Conservation (phyloP, 2,797 vertebrate species). For the Zenarchopterus dispar region DNA sequence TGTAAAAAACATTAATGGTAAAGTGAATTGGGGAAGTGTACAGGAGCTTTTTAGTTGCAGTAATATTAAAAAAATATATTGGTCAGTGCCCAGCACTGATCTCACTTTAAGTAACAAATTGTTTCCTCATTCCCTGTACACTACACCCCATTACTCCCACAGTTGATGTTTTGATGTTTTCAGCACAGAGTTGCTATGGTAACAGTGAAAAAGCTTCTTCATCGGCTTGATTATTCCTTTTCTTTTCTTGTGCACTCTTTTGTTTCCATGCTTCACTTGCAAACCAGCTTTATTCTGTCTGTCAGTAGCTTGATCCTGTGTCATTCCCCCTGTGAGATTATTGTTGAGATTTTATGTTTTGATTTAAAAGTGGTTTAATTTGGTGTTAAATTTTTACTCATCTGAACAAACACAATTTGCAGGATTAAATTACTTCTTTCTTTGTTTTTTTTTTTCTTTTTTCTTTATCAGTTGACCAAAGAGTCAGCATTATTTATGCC, state of each 20-base stretch:
- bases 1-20: not conserved
- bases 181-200: constrained; percentile 78
- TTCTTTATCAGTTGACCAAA: not conserved
- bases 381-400: not conserved
- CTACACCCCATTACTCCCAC: constrained; percentile 44
- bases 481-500: not conserved
- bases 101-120: constrained; percentile 47
- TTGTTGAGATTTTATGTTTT: constrained; percentile 59
- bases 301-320: constrained; percentile 17
- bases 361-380: constrained; percentile 25
- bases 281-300: constrained; percentile 2
- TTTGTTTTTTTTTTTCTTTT: not conserved
- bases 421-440: constrained; percentile 10
- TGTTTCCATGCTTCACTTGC: constrained; percentile 33
- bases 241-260: constrained; percentile 32
- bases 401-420: constrained; percentile 10
- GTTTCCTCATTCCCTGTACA: constrained; percentile 37
- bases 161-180: constrained; percentile 51
- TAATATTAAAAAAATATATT: not conserved
- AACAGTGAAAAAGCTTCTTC: constrained; percentile 69
- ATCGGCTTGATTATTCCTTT: constrained; percentile 53
- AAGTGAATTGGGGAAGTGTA: not conserved
- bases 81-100: constrained; percentile 29
- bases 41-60: not conserved
- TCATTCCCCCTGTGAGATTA: constrained; percentile 45